phyloP scores from a whole-genome alignment of 2,797 vertebrate genomes.

The Crypturellus tataupa region DNA sequence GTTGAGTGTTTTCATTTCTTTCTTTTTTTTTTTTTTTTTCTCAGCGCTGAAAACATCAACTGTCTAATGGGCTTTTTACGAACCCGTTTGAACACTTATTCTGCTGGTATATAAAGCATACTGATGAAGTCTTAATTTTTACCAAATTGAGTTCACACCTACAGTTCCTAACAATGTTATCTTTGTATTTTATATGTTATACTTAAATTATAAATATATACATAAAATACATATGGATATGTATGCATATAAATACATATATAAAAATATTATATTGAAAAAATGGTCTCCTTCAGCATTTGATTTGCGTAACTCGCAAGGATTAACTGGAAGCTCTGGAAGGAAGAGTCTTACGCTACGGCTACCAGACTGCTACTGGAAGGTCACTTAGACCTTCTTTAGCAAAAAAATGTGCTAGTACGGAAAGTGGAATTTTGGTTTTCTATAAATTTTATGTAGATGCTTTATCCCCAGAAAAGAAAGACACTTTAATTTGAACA shows the following conservation, averaged over 20 bases:
- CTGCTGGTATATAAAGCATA: neutral
- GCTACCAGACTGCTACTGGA: neutral
- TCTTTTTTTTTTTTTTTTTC: neutral
- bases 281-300: neutral
- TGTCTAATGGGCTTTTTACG: neutral
- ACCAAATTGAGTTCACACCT: neutral
- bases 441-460: neutral
- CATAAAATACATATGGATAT: neutral
- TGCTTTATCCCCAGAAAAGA: neutral
- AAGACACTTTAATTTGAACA: neutral
- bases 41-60: neutral
- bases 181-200: neutral
- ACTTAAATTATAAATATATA: fast-evolving
- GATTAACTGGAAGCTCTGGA: neutral
- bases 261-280: neutral
- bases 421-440: neutral
- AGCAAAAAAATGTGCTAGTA: neutral
- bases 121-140: neutral
- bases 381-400: neutral
- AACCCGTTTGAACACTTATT: neutral
- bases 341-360: neutral
- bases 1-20: neutral
- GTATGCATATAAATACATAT: fast-evolving
- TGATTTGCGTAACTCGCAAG: fast-evolving
- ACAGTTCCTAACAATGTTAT: neutral